These are phyloP conservation scores for Stegophylla sp. DNA, from an alignment of 2,888 invertebrate species.

Conservation along the genomic window DNA sequence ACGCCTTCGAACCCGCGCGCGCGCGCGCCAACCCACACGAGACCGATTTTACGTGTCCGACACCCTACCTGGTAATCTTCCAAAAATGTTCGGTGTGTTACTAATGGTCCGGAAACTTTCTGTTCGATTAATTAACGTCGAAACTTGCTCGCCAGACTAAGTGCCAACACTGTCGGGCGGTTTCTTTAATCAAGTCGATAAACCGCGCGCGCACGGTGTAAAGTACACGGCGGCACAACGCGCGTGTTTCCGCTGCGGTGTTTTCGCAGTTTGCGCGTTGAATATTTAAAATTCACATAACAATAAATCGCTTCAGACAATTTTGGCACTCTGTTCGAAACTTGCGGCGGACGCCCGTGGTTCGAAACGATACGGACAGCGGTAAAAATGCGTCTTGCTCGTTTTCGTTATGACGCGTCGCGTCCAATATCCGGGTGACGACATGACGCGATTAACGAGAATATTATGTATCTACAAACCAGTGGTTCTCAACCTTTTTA, in stretches of 20 bases:
- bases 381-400: no score
- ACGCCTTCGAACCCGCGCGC: conserved; percentile 25
- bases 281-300: no score
- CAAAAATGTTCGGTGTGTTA: conserved; percentile 37
- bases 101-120: conserved; percentile 42
- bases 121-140: conserved; percentile 49
- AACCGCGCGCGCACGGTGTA: background rate
- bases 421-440: no score
- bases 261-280: background rate
- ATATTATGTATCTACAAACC: no score
- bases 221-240: no score
- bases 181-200: conserved; percentile 32
- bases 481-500: no score
- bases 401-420: no score
- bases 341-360: no score
- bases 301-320: no score
- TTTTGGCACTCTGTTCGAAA: no score
- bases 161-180: conserved; percentile 11
- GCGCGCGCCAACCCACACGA: conserved; percentile 12
- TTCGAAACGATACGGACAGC: no score
- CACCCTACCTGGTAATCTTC: conserved; percentile 50
- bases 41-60: conserved; percentile 29
- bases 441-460: no score
- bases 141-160: conserved; percentile 10
- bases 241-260: background rate